Base-by-base conservation (phyloP, 64 coral and sea anemone species). In the Porites australiensis region DNA sequence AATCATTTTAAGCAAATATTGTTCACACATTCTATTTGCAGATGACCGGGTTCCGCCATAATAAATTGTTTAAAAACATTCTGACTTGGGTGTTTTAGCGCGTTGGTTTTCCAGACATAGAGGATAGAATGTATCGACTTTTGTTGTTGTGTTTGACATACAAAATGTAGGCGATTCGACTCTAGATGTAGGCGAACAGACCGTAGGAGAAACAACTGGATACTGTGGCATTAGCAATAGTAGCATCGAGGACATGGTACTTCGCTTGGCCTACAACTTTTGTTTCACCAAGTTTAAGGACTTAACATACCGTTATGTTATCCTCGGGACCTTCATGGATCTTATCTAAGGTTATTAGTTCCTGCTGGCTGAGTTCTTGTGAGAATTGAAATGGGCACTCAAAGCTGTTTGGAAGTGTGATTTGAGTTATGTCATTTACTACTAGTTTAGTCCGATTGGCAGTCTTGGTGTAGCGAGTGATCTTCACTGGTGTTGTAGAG, bases 381-480 rank as follows among this genome's bases (percentile, higher is more conserved):
- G 59, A 72, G 37, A 72, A 89, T 43, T 89, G 87, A 20, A 89
- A 89, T 22, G 16, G 22, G 27, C 67, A 77, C 44, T 93, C 91
- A 19, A 93, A 55, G 54, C 43, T 66, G 27, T 93, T 87, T 61
- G 71, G 52, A 70, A 11, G 4, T 78, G 62, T 71, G 47, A 92
- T 57, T 57, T 71, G 79, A 0, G 90, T 84, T 22, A 74, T 82
- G 70, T 92, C 90, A 71, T 93, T 88, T 13, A 93, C 82, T 6
- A 88, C 72, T 4, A 88, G 3, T 80, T 81, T 93, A 44, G 61
- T 55, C 0, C 72, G 58, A 58, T 93, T 74, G 13, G 91, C 72
- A 14, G 91, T 79, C 21, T 87, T 87, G 4, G 91, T 87, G 82
- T 86, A 93, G 2, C 82, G 53, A 66, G 62, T 93, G 50, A 93